phyloP scores from a whole-genome alignment of 1,140 invertebrate genomes.

The Caenorhabditis tropicalis region DNA sequence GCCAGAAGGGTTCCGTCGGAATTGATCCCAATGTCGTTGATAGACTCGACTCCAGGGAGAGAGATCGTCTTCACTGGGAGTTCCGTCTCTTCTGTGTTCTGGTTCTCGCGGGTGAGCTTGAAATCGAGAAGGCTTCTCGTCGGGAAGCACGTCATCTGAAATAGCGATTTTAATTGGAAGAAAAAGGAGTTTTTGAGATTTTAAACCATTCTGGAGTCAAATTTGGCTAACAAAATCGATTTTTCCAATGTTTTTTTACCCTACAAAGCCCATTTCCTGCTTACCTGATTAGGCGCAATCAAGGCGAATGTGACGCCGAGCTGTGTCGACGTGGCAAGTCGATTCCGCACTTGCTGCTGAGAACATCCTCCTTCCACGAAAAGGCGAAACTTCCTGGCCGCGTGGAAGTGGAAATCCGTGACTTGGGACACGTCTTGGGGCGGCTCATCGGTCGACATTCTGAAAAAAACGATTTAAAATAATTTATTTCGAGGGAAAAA shows the following conservation, averaged over 20 bases:
- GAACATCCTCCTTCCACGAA: not conserved
- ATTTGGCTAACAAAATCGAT: too few relatives aligned
- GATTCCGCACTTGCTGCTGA: not conserved
- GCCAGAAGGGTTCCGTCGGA: conserved; percentile 61
- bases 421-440: not conserved
- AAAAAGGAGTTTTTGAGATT: too few relatives aligned
- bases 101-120: conserved; percentile 6
- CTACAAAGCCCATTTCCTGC: too few relatives aligned
- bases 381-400: not conserved
- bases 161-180: too few relatives aligned
- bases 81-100: conserved; percentile 56
- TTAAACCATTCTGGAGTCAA: too few relatives aligned
- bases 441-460: conserved; percentile 8
- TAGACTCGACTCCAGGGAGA: conserved; percentile 35
- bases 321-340: not conserved
- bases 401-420: conserved; percentile 13
- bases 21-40: conserved; percentile 55
- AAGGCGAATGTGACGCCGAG: not conserved
- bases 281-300: not conserved
- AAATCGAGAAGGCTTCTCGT: not conserved
- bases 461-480: not conserved
- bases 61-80: conserved; percentile 43
- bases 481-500: too few relatives aligned
- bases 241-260: too few relatives aligned
- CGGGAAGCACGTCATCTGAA: conserved; percentile 47